Base-by-base conservation (phyloP, 53 echinoderm and acorn worm genomes). In the Hippasteria phrygiana region DNA sequence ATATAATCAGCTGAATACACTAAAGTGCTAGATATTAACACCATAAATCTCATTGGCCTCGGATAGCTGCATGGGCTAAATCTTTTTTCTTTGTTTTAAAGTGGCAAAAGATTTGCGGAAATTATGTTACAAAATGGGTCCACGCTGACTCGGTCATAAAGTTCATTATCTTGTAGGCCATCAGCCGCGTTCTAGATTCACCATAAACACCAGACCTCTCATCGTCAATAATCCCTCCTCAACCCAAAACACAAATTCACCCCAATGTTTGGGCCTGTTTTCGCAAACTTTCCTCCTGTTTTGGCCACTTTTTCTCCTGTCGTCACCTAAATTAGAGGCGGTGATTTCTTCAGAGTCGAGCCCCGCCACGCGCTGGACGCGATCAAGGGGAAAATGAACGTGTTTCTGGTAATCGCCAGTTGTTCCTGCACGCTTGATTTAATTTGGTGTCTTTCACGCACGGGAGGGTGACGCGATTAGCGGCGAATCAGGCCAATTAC, bases 401-500 rank as follows among this genome's bases (percentile, higher is more conserved):
- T 81, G 81, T 81, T 81, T 64, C 64, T 42, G 81, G 63, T 81
- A 81, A 85, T 85, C 85, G 85, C 85, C 85, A 85, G 85, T 85
- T 85, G 85, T 85, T 85, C 53, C 37, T 34, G n/a, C 40, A 85
- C 85, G 85, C 85, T 50, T 85, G 85, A 85, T 85, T 85, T 85
- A 53, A 85, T 85, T 70, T 70, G 10, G 70, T 48, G 85, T 85
- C 85, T 53, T 85, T 85, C 85, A 71, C 85, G 85, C 85, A 51
- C 85, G 71, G 38, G 26, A 32, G 37, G 45, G 22, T 85, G 85
- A 85, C 38, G 35, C 71, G 85, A 85, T 85, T 85, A 85, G 70
- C 85, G 85, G 85, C 71, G 85, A 85, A 85, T 85, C 85, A 85
- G 85, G 85, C 85, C 85, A 85, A 85, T 85, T 85, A 85, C 70